Base-by-base conservation (phyloP, 1,140 invertebrate species). In the Brachionus calyciflorus region DNA sequence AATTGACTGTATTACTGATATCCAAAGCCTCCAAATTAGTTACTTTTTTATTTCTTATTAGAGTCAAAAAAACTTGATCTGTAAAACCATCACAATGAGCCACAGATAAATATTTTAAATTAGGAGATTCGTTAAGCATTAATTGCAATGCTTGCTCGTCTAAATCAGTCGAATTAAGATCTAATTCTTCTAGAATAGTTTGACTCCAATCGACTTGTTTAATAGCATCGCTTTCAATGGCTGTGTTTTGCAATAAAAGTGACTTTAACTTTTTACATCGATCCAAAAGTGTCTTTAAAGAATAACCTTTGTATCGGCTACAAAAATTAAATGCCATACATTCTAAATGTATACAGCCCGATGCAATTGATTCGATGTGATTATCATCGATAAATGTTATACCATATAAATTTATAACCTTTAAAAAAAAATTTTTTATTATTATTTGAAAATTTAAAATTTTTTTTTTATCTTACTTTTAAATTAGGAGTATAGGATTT, bases 341-440 rank as follows among this genome's bases (percentile, higher is more conserved):
- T 84, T 99, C 96, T 77, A 99, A 86, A 89, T 98, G 89, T 53
- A 89, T 89, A 79, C 86, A 88, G 81, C 88, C 89, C 51, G 85
- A 87, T 14, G 87, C 87, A 83, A 99, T 94, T 0, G 96, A 92
- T 83, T 99, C 97, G 60, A 99, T 96, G 81, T 99, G 96, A 0
- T 92, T 93, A 87, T 99, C 97, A 81, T 98, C 95, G 0, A 98
- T 91, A 80, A 99, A 99, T 83, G 94, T 96, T 73, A 98, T 97
- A 0, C 96, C 96, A 82, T 96, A 85, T 53, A 86, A 78, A 78
- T 86, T 86, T 24, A 86, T 82, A 5, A 86, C 79, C 28, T 81
- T 19, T 68, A 10, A 10, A 44, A 68, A 19, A 37, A 40, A 68
- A 14, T 24, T 19, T 44, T 44, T 44, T 19, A n/a, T 63, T 24